Evolutionary conservation across 2,113 vertebrate genomes (phyloP).

Genomic region (Porphyrio hochstetteri): DNA sequence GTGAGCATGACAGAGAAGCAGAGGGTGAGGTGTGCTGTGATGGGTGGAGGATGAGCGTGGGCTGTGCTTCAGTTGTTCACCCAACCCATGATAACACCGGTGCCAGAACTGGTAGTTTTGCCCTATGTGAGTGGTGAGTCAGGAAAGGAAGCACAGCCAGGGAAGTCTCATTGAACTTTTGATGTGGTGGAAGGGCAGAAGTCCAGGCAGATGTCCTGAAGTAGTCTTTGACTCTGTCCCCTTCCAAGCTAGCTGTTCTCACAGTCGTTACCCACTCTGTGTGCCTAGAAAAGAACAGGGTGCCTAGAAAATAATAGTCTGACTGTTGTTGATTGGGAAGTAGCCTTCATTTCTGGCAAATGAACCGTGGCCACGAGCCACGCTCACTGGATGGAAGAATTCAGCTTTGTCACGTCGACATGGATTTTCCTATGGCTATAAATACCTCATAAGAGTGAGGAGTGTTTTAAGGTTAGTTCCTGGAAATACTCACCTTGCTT

Average conservation of each 20-base stretch:
- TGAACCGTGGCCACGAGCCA: not conserved
- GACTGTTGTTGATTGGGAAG: not conserved
- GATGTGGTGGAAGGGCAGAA: not conserved
- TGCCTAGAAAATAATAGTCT: not conserved
- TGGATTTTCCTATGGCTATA: not conserved
- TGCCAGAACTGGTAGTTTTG: not conserved
- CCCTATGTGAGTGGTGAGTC: not conserved
- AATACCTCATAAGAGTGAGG: not conserved
- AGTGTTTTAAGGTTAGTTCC: not conserved
- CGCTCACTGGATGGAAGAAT: not conserved
- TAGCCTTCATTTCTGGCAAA: not conserved
- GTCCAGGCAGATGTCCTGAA: not conserved
- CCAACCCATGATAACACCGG: accelerated
- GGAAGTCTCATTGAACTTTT: not conserved
- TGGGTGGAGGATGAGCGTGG: not conserved
- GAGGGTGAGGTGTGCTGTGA: not conserved
- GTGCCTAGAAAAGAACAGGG: not conserved
- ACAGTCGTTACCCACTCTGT: not conserved
- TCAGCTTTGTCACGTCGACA: not conserved
- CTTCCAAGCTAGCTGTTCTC: not conserved
- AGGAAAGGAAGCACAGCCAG: not conserved
- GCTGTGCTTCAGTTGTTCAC: not conserved
- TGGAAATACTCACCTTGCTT: not conserved
- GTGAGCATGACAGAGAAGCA: not conserved
- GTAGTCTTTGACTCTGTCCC: not conserved